These are phyloP conservation scores for Stichodactyla mertensii DNA, from an alignment of 64 coral and sea anemone species.

Conservation along the genomic window DNA sequence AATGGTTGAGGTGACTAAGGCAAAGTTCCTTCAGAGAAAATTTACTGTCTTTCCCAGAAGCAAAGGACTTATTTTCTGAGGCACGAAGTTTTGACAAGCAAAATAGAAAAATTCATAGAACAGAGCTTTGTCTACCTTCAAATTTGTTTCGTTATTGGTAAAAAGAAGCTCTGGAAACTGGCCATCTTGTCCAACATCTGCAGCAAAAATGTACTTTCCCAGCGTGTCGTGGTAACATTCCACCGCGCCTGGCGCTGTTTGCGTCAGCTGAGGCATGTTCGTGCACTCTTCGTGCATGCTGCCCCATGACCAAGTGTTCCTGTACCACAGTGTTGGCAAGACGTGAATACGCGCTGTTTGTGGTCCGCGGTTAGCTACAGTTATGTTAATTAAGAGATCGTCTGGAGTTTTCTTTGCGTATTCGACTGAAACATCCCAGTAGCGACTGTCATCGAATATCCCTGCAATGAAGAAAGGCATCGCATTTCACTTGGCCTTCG, in stretches of 20 bases:
- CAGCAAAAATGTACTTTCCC: slow-evolving; percentile 61
- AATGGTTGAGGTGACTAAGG: too few relatives aligned
- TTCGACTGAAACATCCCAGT: slow-evolving; percentile 89
- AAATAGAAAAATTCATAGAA: neutral
- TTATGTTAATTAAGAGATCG: slow-evolving; percentile 84
- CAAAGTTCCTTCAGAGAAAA: too few relatives aligned
- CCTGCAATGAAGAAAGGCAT: slow-evolving; percentile 34
- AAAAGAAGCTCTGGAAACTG: slow-evolving; percentile 76
- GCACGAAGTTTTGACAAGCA: neutral
- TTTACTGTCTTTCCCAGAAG: too few relatives aligned
- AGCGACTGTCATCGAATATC: slow-evolving; percentile 62
- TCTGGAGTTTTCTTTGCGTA: slow-evolving; percentile 95
- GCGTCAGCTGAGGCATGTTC: slow-evolving; percentile 58
- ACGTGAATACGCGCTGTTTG: slow-evolving; percentile 68
- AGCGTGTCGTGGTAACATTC: slow-evolving; percentile 78
- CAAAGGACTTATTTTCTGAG: neutral
- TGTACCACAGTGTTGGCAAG: slow-evolving; percentile 86
- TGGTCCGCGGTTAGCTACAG: slow-evolving; percentile 79
- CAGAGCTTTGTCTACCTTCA: slow-evolving; percentile 25
- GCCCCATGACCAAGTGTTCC: slow-evolving; percentile 97
- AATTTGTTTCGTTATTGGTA: slow-evolving; percentile 96
- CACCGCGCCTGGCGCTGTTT: slow-evolving; percentile 46
- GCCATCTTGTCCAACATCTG: slow-evolving; percentile 65
- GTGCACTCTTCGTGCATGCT: slow-evolving; percentile 87
- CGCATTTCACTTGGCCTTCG: too few relatives aligned